phyloP scores from a whole-genome alignment of 2,113 vertebrate species.

The Agelaius phoeniceus region DNA sequence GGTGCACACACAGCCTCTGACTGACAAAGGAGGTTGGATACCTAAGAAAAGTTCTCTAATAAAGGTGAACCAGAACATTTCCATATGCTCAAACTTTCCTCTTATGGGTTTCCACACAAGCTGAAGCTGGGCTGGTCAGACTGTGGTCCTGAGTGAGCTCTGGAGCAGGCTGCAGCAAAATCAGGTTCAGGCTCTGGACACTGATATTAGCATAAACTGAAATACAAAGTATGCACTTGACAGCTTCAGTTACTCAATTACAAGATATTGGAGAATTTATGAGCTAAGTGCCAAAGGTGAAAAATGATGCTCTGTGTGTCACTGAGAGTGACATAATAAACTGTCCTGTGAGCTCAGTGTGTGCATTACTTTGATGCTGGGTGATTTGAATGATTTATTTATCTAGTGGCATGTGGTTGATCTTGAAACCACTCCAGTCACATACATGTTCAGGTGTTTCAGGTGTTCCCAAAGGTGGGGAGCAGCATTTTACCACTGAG shows the following conservation, averaged over 20 bases:
- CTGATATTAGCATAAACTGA: background rate
- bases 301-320: background rate
- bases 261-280: background rate
- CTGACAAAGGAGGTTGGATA: background rate
- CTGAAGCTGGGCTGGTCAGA: rapidly evolving
- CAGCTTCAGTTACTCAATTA: background rate
- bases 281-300: background rate
- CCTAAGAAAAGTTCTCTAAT: background rate
- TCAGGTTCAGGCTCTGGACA: background rate
- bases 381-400: background rate
- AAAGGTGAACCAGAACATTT: rapidly evolving
- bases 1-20: background rate
- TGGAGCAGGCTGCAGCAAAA: background rate
- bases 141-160: background rate
- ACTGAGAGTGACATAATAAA: background rate
- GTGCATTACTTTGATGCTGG: background rate
- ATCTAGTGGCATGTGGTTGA: background rate
- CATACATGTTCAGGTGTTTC: background rate
- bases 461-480: background rate
- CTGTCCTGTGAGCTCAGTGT: rapidly evolving
- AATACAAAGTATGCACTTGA: background rate
- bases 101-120: background rate
- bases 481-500: background rate
- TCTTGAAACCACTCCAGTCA: background rate
- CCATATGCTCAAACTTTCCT: background rate